Evolutionary conservation across 2,888 invertebrate species (phyloP), one percentile per base, ranked within the genome.

Genomic region (Nipponacmea schrenckii): DNA sequence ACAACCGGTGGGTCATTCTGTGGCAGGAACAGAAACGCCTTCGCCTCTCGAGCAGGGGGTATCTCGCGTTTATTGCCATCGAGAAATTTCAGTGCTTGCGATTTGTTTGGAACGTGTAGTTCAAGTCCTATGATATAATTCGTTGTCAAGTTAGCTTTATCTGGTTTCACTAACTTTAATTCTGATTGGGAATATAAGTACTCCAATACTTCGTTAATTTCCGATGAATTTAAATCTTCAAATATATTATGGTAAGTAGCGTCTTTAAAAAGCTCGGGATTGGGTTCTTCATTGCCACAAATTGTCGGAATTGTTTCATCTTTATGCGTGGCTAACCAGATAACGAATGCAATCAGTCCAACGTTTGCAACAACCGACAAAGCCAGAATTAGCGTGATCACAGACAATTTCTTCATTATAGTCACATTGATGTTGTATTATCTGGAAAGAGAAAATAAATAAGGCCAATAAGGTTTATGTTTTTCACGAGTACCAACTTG

Each of bases 71-170:
- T 73, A 3, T 70, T 62, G 5, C 65, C 46, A 24, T 81, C 80
- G 27, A 83, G 67, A 69, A 76, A 75, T 5, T 71, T 39, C 12
- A 82, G 45, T 10, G 79, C 80, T 1, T 74, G 66, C 0, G 70
- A 39, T 68, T 84, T 84, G 14, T 75, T 67, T 1, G 84, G 84
- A 7, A 79, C 63, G 63, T 77, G 70, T 17, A 84, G 69, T 44
- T 79, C 80, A 8, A 79, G 75, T 31, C 64, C 67, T 48, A 72
- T 78, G 3, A 80, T 68, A 24, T 73, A 78, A 63, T 67, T 79
- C 20, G 71, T 68, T 14, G 71, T 72, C n/a, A 75, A 26, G 24
- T 64, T 62, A 15, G 70, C 72, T 8, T 71, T 63, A n/a, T 66
- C 17, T 2, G 74, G 72, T n/a, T 68, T 46, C 0, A 72, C 71